A percentile compares a stretch with the other conserved stretches of the same genome.
These are phyloP conservation scores for Exephanes ischioxanthus DNA, from an alignment of 2,888 invertebrate genomes.

Conservation along the genomic window DNA sequence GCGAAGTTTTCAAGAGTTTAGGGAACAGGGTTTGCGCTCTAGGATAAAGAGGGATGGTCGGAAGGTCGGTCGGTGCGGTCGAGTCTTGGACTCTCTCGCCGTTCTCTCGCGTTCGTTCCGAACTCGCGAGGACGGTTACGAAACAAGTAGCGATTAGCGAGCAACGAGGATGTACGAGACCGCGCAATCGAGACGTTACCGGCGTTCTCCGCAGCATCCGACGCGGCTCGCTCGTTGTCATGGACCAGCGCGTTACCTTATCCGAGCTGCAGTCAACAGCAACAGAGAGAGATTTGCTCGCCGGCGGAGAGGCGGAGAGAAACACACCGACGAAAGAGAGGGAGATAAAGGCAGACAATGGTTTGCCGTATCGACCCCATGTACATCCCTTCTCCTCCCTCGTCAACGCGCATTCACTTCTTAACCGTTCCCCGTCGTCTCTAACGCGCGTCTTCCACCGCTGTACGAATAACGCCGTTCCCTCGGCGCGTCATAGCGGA, in stretches of 20 bases:
- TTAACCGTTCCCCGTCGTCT: constrained; percentile 34
- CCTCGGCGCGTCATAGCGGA: constrained; percentile 13
- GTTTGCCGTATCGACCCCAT: constrained; percentile 82
- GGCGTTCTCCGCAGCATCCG: constrained; percentile 5
- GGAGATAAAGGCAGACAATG: constrained; percentile 77
- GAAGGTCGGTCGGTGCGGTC: constrained; percentile 29
- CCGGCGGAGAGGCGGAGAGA: constrained; percentile 9
- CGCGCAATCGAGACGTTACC: constrained; percentile 42
- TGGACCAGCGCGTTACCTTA: constrained; percentile 24
- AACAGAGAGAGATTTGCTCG: constrained; percentile 19
- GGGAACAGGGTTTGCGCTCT: neutral
- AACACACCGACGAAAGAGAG: constrained; percentile 3
- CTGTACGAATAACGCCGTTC: constrained; percentile 15
- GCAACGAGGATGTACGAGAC: constrained; percentile 27
- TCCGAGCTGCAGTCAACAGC: constrained; percentile 8
- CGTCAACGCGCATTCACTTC: constrained; percentile 41
- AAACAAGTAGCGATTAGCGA: constrained; percentile 44
- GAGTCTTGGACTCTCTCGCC: constrained; percentile 42
- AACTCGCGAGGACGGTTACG: constrained; percentile 57
- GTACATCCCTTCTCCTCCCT: constrained; percentile 64
- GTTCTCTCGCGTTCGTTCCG: constrained; percentile 68
- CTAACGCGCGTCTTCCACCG: constrained; percentile 23
- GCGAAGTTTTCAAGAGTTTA: constrained; percentile 23
- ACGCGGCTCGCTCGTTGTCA: neutral
- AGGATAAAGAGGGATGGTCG: neutral